phyloP scores from a whole-genome alignment of 2,888 invertebrate species.

The Chorisops tibialis region DNA sequence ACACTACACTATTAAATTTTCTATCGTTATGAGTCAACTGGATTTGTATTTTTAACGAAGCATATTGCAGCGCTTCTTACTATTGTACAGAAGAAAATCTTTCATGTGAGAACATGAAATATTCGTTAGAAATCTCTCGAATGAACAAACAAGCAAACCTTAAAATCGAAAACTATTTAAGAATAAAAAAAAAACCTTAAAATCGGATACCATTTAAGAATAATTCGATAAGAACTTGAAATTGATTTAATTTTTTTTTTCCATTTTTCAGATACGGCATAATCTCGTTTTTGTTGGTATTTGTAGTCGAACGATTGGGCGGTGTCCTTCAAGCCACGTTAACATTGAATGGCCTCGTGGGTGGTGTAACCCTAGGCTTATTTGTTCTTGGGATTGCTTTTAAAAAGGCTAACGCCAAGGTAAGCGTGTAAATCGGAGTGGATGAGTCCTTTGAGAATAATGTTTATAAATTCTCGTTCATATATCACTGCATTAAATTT shows the following conservation, averaged over 20 bases:
- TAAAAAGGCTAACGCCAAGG: constrained; percentile 81
- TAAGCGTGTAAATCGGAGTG: constrained; percentile 42
- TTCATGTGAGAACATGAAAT: no score
- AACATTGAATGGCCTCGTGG: constrained; percentile 85
- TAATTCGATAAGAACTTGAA: not conserved
- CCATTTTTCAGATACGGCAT: constrained; percentile 59
- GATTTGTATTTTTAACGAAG: no score
- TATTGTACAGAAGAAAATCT: no score
- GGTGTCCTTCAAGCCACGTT: constrained; percentile 85
- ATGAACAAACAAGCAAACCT: no score
- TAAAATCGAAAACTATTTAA: no score
- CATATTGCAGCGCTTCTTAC: no score
- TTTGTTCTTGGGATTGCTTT: constrained; percentile 87
- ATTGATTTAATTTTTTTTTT: not conserved
- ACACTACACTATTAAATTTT: no score
- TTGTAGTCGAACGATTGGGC: constrained; percentile 81
- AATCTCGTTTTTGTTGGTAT: constrained; percentile 75
- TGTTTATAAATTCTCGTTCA: not conserved
- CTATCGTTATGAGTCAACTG: no score
- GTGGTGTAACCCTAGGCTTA: constrained; percentile 81
- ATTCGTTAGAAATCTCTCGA: no score
- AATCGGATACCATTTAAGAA: no score
- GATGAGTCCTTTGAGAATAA: not conserved
- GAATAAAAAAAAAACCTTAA: no score
- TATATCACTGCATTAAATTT: constrained; percentile 1